These are phyloP conservation scores for Macrocentrus cingulum DNA, from an alignment of 1,140 invertebrate genomes.

Conservation along the genomic window DNA sequence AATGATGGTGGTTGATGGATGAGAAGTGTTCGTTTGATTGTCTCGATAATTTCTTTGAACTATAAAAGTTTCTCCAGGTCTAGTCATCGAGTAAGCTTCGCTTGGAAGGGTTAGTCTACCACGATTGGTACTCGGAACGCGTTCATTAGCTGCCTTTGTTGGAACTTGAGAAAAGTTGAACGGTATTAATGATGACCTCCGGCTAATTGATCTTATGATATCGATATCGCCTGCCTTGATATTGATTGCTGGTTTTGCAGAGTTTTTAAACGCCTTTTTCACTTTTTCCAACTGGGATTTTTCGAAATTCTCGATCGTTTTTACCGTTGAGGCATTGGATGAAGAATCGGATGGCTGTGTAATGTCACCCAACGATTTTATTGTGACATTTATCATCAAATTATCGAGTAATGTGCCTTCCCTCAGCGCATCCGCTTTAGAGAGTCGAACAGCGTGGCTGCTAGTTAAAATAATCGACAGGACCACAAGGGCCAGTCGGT, in stretches of 20 bases:
- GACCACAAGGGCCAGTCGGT: constrained; percentile 43
- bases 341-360: no score
- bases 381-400: background rate
- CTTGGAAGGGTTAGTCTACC: background rate
- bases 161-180: background rate
- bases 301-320: no score
- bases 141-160: constrained; percentile 13
- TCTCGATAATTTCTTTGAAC: background rate
- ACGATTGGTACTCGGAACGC: background rate
- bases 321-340: no score
- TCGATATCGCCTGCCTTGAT: no score
- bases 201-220: background rate
- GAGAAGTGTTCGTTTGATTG: background rate
- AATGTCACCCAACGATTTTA: no score
- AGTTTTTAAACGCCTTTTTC: no score
- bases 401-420: no score
- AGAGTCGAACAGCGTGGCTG: constrained; percentile 18
- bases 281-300: no score
- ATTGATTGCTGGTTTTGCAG: no score
- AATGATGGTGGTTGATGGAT: background rate
- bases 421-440: no score
- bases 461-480: constrained; percentile 32
- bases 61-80: background rate
- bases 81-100: background rate
- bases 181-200: no score